A percentile compares a stretch with the other conserved stretches of the same genome.
phyloP scores from a whole-genome alignment of 2,113 vertebrate species.

The Oreotragus oreotragus region DNA sequence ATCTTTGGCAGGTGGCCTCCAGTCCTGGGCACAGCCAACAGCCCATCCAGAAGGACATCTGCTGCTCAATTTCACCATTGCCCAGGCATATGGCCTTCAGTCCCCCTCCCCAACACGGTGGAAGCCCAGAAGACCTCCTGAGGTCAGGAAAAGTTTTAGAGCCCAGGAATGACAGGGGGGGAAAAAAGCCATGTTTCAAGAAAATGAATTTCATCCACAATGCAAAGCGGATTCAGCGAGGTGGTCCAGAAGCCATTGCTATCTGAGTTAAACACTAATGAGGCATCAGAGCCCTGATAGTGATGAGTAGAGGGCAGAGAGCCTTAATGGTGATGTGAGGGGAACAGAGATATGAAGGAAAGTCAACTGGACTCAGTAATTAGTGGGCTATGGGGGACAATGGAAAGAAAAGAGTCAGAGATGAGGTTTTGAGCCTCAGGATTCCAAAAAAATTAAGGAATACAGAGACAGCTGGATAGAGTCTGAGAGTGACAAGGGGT shows the following conservation, averaged over 20 bases:
- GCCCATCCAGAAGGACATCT: conserved; percentile 17
- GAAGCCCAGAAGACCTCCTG: background rate
- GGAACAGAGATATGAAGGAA: background rate
- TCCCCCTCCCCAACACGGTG: background rate
- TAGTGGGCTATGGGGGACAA: background rate
- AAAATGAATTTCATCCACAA: background rate
- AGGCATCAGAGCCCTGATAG: background rate
- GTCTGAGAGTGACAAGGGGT: background rate
- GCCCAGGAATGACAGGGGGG: background rate
- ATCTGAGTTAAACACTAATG: background rate
- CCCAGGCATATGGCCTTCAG: background rate
- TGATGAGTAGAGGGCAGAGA: background rate
- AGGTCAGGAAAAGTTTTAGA: background rate
- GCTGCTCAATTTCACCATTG: background rate
- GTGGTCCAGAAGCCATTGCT: background rate
- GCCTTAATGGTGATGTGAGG: background rate
- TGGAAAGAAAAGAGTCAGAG: background rate
- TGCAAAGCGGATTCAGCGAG: background rate
- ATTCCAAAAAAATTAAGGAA: background rate
- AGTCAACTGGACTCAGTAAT: background rate
- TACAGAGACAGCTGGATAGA: background rate
- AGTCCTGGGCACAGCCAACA: background rate
- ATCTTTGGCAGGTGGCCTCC: background rate
- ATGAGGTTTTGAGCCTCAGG: background rate
- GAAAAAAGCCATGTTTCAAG: background rate